Conservation (phyloP, 2,797 vertebrate genomes). For the Perodicticus potto region DNA sequence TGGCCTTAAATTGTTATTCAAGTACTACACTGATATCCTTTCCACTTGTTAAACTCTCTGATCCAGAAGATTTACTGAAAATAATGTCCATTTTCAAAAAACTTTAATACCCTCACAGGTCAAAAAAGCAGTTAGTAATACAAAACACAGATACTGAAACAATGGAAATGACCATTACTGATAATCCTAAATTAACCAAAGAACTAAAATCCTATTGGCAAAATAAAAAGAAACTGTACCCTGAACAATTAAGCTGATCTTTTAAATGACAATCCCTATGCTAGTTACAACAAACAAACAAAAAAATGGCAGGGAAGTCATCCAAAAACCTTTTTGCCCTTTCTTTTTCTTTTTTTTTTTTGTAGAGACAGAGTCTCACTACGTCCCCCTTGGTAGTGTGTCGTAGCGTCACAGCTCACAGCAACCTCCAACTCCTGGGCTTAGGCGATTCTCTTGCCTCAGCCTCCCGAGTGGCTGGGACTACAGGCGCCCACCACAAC, state of each 20-base stretch:
- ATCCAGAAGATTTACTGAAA: background rate
- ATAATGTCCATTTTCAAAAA: background rate
- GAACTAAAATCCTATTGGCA: constrained; percentile 15
- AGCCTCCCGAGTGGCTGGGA: no score
- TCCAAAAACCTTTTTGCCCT: background rate
- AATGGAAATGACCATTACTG: background rate
- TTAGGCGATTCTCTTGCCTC: no score
- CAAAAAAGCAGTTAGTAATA: constrained; percentile 47
- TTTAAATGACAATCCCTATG: background rate
- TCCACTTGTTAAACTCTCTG: background rate
- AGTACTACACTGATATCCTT: background rate
- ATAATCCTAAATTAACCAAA: background rate
- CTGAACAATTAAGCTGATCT: constrained; percentile 11
- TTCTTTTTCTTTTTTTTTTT: background rate
- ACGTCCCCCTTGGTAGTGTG: no score
- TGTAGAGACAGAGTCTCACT: no score
- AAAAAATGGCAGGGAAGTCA: constrained; percentile 9
- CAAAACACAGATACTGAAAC: constrained; percentile 26
- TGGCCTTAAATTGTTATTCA: background rate
- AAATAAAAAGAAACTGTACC: constrained; percentile 14
- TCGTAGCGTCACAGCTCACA: no score
- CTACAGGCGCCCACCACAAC: no score
- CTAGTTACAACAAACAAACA: background rate
- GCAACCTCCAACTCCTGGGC: no score
- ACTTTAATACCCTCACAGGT: background rate